phyloP scores from a whole-genome alignment of 2,797 vertebrate species.

The Ptychobarbus kaznakovi region DNA sequence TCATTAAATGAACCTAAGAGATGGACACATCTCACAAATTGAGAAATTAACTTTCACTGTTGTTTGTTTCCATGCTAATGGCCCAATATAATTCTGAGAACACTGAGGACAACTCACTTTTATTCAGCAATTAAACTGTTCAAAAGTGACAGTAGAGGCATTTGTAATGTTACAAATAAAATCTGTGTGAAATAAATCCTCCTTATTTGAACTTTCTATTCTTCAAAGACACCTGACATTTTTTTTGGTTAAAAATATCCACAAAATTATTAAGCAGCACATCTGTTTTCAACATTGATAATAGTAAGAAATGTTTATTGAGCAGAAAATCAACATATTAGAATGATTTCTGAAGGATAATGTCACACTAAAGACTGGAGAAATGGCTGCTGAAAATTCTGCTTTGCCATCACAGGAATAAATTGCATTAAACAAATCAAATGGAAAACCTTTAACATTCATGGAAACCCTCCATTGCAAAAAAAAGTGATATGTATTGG shows the following conservation, averaged over 20 bases:
- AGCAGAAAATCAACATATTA: not conserved
- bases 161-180: not conserved
- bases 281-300: not conserved
- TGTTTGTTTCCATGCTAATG: not conserved
- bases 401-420: not conserved
- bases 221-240: not conserved
- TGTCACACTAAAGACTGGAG: not conserved
- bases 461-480: not conserved
- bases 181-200: not conserved
- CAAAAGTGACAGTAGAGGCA: not conserved
- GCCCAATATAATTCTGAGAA: not conserved
- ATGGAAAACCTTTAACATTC: not conserved
- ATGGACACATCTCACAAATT: not conserved
- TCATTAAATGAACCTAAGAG: not conserved
- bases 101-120: not conserved
- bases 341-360: not conserved
- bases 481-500: not conserved
- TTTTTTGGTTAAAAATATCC: not conserved
- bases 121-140: not conserved
- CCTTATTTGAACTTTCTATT: not conserved
- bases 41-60: not conserved
- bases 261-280: not conserved
- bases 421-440: not conserved
- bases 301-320: not conserved
- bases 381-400: not conserved